A percentile compares a stretch with the other conserved stretches of the same genome.
phyloP scores from a whole-genome alignment of 2,113 vertebrate species.

The Callorhinus ursinus region DNA sequence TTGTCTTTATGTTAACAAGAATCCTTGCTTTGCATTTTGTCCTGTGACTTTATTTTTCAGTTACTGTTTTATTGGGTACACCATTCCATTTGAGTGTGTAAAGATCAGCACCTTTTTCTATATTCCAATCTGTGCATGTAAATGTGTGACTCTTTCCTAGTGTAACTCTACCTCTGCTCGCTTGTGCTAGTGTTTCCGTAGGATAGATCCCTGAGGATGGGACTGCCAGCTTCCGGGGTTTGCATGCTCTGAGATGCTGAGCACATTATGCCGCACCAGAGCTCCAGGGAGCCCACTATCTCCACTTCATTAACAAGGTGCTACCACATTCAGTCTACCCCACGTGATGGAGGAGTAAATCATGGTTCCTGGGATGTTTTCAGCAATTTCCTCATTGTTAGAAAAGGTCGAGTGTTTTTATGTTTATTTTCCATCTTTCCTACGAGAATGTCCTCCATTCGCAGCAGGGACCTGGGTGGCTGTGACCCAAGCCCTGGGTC shows the following conservation, averaged over 20 bases:
- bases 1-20: background rate
- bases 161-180: background rate
- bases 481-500: rapidly evolving
- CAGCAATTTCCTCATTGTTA: rapidly evolving
- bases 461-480: background rate
- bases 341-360: rapidly evolving
- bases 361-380: rapidly evolving
- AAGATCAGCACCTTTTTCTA: rapidly evolving
- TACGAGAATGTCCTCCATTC: rapidly evolving
- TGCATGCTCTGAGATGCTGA: rapidly evolving
- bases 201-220: background rate
- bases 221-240: too few species aligned
- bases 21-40: background rate
- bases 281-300: rapidly evolving
- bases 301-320: rapidly evolving
- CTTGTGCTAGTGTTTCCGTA: background rate
- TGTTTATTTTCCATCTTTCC: too few species aligned
- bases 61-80: rapidly evolving
- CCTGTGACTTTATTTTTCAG: background rate
- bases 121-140: background rate
- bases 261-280: rapidly evolving
- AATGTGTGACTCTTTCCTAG: background rate
- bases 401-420: too few species aligned
- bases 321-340: rapidly evolving
- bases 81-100: rapidly evolving